phyloP scores from a whole-genome alignment of 2,888 invertebrate species.

The Volucella inanis region DNA sequence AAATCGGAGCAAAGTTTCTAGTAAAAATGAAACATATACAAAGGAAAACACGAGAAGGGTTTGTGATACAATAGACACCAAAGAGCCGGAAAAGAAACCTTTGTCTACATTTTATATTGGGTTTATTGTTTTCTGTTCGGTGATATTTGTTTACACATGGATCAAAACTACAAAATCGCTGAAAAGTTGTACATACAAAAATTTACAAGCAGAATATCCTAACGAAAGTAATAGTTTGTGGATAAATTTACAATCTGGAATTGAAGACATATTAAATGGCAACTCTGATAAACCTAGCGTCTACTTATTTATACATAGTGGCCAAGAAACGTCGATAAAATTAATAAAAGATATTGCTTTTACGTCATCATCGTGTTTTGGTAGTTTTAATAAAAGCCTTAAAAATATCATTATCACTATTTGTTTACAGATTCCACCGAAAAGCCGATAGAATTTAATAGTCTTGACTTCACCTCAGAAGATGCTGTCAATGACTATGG shows the following conservation, averaged over 20 bases:
- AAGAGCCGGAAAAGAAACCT: too few relatives aligned
- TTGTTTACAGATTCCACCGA: conserved; percentile 66
- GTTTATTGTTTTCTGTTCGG: too few relatives aligned
- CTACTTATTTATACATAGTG: conserved; percentile 78
- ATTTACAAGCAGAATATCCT: conserved; percentile 70
- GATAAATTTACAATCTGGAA: conserved; percentile 75
- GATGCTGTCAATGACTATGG: conserved; percentile 78
- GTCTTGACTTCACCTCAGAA: conserved; percentile 76
- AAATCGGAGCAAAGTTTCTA: too few relatives aligned
- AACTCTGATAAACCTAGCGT: conserved; percentile 76
- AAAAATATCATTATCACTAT: not conserved
- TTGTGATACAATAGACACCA: too few relatives aligned
- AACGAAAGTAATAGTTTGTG: conserved; percentile 76
- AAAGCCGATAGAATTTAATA: conserved; percentile 72
- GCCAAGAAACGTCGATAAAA: conserved; percentile 29
- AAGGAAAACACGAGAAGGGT: too few relatives aligned
- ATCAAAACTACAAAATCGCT: conserved; percentile 14
- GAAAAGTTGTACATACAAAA: conserved; percentile 77
- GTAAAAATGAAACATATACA: too few relatives aligned
- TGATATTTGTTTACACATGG: too few relatives aligned
- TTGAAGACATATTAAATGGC: conserved; percentile 79
- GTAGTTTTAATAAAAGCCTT: conserved; percentile 72
- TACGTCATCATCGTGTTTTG: conserved; percentile 78
- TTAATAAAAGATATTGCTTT: conserved; percentile 69
- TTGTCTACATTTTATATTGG: too few relatives aligned